Evolutionary conservation across 1,140 invertebrate species (phyloP).

Genomic region (Bombus waltoni): DNA sequence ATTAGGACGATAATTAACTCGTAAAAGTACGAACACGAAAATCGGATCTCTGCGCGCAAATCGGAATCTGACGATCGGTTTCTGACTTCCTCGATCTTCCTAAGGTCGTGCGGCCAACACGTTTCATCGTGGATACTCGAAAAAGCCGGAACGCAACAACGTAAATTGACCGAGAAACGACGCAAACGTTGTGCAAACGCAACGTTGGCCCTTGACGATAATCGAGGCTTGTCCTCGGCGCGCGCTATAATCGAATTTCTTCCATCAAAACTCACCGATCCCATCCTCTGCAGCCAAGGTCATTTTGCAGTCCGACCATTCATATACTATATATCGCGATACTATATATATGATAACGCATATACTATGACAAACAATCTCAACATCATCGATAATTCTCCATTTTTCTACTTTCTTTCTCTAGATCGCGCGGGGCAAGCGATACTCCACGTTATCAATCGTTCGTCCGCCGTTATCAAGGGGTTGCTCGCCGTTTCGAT

Average conservation of each 20-base stretch:
- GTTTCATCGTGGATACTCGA: too few relatives aligned
- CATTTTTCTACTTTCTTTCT: constrained; percentile 39
- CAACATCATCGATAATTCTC: constrained; percentile 66
- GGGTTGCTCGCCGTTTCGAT: not conserved
- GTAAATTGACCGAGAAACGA: not conserved
- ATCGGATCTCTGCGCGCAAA: too few relatives aligned
- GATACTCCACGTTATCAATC: constrained; percentile 35
- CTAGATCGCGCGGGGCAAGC: constrained; percentile 21
- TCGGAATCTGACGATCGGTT: too few relatives aligned
- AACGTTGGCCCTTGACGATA: not conserved
- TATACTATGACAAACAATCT: constrained; percentile 69
- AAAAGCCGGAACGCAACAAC: not conserved
- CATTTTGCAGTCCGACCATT: constrained; percentile 55
- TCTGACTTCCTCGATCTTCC: too few relatives aligned
- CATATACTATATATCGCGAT: constrained; percentile 63
- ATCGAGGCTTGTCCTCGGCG: not conserved
- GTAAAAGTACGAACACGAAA: too few relatives aligned
- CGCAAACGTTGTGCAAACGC: not conserved
- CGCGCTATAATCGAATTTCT: not conserved
- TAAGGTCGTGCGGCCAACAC: too few relatives aligned
- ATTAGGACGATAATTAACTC: too few relatives aligned
- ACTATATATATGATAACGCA: constrained; percentile 64
- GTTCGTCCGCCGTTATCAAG: not conserved
- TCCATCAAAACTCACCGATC: constrained; percentile 16
- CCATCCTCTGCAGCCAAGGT: constrained; percentile 24